Evolutionary conservation across 64 coral and sea anemone genomes (phyloP).

Genomic region (Porites lutea): DNA sequence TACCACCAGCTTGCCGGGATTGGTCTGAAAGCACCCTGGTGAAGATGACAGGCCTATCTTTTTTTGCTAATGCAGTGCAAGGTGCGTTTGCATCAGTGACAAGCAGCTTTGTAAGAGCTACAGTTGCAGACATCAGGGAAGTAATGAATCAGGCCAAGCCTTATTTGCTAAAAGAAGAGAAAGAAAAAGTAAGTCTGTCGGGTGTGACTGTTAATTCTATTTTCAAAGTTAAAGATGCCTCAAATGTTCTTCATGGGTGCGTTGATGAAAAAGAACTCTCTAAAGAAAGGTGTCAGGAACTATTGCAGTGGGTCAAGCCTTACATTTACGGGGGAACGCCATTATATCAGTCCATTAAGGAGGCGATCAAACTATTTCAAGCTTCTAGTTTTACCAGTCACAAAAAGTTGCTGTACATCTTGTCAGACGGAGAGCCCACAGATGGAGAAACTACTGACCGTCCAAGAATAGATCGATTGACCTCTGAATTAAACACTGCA

Average conservation of each 20-base stretch:
- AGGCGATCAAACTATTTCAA: slow-evolving; percentile 8
- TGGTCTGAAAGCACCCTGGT: background rate
- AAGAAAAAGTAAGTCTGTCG: background rate
- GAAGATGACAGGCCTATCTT: too few relatives aligned
- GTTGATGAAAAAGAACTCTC: slow-evolving; percentile 35
- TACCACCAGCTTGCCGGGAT: slow-evolving; percentile 5
- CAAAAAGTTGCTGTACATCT: slow-evolving; percentile 43
- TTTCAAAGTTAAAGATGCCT: slow-evolving; percentile 44
- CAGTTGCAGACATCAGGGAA: slow-evolving; percentile 2
- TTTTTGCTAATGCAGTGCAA: background rate
- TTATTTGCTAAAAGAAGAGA: background rate
- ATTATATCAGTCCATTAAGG: background rate
- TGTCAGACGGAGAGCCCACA: slow-evolving; percentile 48
- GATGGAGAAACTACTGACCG: background rate
- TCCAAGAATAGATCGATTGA: background rate
- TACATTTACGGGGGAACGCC: slow-evolving; percentile 58
- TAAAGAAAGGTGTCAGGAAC: background rate
- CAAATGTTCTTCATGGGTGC: slow-evolving; percentile 35
- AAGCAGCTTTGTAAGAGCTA: background rate
- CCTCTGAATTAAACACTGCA: background rate
- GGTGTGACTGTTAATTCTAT: background rate
- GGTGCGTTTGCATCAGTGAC: background rate
- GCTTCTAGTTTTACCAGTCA: background rate
- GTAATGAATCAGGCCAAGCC: slow-evolving; percentile 3
- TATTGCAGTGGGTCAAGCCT: background rate